Conservation (phyloP, 37 sponge, comb jelly and placozoan genomes). For the Tethya wilhelma region DNA sequence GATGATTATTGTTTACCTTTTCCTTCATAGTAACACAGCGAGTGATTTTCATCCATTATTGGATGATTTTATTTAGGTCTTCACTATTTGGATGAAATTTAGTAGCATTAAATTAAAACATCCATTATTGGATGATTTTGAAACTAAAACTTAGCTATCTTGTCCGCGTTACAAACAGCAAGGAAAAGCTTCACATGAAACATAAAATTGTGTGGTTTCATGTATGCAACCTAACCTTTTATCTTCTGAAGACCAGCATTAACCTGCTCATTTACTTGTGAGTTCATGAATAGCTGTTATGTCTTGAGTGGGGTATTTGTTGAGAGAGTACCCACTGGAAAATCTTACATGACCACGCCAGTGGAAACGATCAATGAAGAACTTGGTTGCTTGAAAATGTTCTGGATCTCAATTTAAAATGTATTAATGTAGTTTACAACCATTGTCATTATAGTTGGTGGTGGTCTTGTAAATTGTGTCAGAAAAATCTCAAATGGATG, state of each 20-base stretch:
- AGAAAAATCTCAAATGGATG: not conserved
- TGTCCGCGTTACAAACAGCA: not conserved
- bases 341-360: conserved; percentile 13
- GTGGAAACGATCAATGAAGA: conserved; percentile 11
- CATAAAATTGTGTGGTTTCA: not conserved
- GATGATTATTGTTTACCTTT: too few relatives aligned
- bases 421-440: not conserved
- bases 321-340: not conserved
- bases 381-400: not conserved
- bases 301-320: not conserved
- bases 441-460: not conserved
- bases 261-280: conserved; percentile 18
- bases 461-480: not conserved
- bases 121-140: too few relatives aligned
- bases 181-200: not conserved
- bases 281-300: not conserved
- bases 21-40: too few relatives aligned
- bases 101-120: too few relatives aligned
- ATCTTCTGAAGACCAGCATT: conserved; percentile 13
- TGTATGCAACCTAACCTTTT: conserved; percentile 1
- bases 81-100: too few relatives aligned
- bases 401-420: not conserved
- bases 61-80: too few relatives aligned
- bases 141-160: not conserved
- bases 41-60: too few relatives aligned